These are phyloP conservation scores for Galeruca laticollis DNA, from an alignment of 2,888 invertebrate genomes.

Conservation along the genomic window DNA sequence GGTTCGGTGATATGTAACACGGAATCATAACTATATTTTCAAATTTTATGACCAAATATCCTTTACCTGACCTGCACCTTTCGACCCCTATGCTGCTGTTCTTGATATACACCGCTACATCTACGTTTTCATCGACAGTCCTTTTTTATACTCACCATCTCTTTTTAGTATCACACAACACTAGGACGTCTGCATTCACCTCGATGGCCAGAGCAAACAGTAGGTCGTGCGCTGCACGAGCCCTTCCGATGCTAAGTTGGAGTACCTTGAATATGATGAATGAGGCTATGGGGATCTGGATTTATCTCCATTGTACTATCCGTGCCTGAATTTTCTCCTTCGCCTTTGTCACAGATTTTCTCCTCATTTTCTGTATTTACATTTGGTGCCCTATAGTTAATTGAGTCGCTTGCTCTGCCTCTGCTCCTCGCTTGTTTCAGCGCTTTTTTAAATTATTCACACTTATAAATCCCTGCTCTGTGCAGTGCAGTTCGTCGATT, in stretches of 20 bases:
- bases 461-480: no score
- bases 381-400: neutral
- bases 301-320: no score
- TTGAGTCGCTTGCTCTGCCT: neutral
- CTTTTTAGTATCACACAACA: no score
- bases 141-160: no score
- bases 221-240: no score
- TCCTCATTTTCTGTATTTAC: neutral
- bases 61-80: neutral
- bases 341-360: constrained; percentile 1
- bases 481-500: no score
- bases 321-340: no score
- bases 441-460: neutral
- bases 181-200: no score
- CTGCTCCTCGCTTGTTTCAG: constrained; percentile 5
- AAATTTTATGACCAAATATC: neutral
- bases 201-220: no score
- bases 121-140: neutral
- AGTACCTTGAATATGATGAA: no score
- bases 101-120: constrained; percentile 6
- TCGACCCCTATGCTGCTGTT: neutral
- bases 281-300: no score
- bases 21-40: neutral
- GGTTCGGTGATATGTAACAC: constrained; percentile 3
- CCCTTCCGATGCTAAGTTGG: no score